phyloP scores from a whole-genome alignment of 1,140 invertebrate species.

The Drosophila dunni region DNA sequence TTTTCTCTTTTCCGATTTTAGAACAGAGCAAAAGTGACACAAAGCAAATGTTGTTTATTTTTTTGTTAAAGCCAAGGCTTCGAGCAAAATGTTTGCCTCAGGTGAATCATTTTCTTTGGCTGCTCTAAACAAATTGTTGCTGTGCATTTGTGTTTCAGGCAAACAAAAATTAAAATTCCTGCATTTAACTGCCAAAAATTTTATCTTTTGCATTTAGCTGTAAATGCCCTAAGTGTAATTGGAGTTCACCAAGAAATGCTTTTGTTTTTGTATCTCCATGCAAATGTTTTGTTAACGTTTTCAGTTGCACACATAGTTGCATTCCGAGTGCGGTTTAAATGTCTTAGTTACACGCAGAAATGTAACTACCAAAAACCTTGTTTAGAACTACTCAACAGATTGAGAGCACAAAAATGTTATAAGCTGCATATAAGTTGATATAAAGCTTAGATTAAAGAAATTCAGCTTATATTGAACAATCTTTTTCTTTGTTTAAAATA shows the following conservation, averaged over 20 bases:
- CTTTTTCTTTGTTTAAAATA: too few species aligned
- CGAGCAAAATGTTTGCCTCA: constrained; percentile 47
- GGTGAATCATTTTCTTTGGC: neutral
- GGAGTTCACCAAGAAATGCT: neutral
- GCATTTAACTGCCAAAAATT: constrained; percentile 37
- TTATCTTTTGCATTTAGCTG: constrained; percentile 7
- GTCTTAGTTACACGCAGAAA: neutral
- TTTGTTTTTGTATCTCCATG: neutral
- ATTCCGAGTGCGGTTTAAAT: neutral
- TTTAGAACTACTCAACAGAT: neutral
- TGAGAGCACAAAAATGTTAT: neutral
- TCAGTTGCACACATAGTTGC: constrained; percentile 10
- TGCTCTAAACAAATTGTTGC: constrained; percentile 34
- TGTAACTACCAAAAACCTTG: neutral
- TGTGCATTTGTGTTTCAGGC: constrained; percentile 6
- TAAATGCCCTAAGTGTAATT: constrained; percentile 26
- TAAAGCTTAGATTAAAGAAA: too few species aligned
- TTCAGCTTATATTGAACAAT: too few species aligned
- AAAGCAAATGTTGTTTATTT: constrained; percentile 72
- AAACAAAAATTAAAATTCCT: constrained; percentile 41
- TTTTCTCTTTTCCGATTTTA: constrained; percentile 4
- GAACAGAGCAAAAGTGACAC: constrained; percentile 59
- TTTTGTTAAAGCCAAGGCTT: constrained; percentile 64
- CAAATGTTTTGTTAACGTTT: neutral
- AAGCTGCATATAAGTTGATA: neutral